These are phyloP conservation scores for Trematocara variabile DNA, from an alignment of 2,113 vertebrate species.

Conservation along the genomic window DNA sequence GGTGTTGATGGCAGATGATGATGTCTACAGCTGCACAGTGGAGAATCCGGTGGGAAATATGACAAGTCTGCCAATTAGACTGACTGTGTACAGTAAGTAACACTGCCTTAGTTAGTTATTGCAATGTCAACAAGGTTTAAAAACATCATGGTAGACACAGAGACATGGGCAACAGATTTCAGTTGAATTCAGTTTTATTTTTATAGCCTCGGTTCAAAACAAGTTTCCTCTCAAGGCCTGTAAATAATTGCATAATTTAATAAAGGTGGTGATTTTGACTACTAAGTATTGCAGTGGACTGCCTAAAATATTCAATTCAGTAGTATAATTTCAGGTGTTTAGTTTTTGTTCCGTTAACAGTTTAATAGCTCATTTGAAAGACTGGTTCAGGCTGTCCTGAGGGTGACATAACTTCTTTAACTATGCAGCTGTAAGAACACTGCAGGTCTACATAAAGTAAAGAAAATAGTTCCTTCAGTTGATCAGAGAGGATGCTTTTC, in stretches of 20 bases:
- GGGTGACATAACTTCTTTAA: background rate
- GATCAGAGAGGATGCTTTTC: background rate
- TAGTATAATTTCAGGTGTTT: background rate
- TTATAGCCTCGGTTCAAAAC: background rate
- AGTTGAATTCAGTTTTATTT: background rate
- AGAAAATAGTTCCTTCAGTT: background rate
- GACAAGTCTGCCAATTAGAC: slow-evolving; percentile 82
- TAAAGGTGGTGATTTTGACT: background rate
- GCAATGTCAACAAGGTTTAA: background rate
- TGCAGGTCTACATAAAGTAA: background rate
- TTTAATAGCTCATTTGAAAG: background rate
- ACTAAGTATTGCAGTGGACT: background rate
- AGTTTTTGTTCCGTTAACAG: background rate
- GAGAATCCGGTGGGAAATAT: slow-evolving; percentile 88
- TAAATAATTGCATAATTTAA: background rate
- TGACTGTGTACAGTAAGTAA: slow-evolving; percentile 89
- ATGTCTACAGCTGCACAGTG: slow-evolving; percentile 86
- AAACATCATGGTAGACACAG: background rate
- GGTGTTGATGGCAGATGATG: slow-evolving; percentile 86
- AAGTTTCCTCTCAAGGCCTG: background rate
- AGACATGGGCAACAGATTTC: background rate
- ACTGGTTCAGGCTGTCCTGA: background rate
- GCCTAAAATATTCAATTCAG: background rate
- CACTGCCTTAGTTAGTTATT: background rate
- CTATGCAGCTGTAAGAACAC: background rate